Evolutionary conservation across 2,888 invertebrate genomes (phyloP).

Genomic region (Glyphotaelius pellucidus): DNA sequence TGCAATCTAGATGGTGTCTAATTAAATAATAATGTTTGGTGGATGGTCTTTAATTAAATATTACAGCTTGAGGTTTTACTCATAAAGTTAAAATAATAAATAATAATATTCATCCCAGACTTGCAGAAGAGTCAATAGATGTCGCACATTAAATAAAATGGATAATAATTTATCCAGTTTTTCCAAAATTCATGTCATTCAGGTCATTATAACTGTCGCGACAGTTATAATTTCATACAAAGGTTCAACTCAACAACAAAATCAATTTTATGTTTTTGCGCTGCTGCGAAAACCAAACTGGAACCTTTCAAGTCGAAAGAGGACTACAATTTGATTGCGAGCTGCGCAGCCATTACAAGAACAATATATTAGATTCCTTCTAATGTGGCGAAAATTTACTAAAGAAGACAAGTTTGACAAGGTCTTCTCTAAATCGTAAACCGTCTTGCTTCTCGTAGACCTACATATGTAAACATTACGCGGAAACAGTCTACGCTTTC

Average conservation of each 20-base stretch:
- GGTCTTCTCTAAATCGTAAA: conserved; percentile 25
- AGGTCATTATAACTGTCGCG: no score
- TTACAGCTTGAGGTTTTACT: no score
- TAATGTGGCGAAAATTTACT: background rate
- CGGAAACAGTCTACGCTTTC: conserved; percentile 62
- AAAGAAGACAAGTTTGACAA: conserved; percentile 9
- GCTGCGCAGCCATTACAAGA: background rate
- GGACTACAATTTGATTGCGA: background rate
- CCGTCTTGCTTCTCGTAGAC: conserved; percentile 35
- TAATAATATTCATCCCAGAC: no score
- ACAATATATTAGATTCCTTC: background rate
- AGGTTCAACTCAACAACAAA: background rate
- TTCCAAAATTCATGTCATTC: no score
- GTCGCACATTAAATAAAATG: no score
- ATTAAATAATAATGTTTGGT: no score
- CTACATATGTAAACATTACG: conserved; percentile 65
- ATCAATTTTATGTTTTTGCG: background rate
- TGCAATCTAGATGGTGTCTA: no score
- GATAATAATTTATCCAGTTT: no score
- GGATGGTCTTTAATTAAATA: no score
- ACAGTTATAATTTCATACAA: background rate
- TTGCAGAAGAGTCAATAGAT: no score
- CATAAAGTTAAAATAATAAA: no score
- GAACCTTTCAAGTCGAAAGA: background rate
- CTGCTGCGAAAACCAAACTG: background rate